Percentiles rank a stretch among this genome's conserved stretches.
phyloP scores from a whole-genome alignment of 2,797 vertebrate genomes.

The Malurus splendens region DNA sequence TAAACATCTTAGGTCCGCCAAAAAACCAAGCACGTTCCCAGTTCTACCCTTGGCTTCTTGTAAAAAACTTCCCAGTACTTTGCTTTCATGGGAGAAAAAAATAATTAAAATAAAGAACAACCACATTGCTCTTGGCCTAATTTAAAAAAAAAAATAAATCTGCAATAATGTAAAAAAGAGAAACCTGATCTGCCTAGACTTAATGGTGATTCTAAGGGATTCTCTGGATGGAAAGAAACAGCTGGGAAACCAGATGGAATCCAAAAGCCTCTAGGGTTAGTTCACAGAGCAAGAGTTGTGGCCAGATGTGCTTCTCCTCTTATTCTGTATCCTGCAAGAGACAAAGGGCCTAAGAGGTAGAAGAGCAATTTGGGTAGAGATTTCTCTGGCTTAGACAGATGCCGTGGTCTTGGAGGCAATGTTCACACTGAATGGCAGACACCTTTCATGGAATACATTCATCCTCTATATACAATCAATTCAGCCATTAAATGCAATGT shows the following conservation, averaged over 20 bases:
- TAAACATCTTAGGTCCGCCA: neutral
- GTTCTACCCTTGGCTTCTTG: neutral
- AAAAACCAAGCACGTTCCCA: neutral
- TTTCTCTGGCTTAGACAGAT: slow-evolving; percentile 65
- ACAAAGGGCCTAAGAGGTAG: slow-evolving; percentile 66
- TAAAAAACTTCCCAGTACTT: neutral
- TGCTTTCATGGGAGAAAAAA: neutral
- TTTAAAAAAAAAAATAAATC: neutral
- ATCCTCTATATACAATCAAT: neutral
- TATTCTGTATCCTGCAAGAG: slow-evolving; percentile 39
- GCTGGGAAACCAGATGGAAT: slow-evolving; percentile 63
- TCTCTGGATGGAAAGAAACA: slow-evolving; percentile 70
- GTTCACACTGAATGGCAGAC: neutral
- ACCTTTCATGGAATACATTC: neutral
- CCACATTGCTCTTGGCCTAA: neutral
- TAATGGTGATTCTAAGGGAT: slow-evolving; percentile 63
- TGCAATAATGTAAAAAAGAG: slow-evolving; percentile 34
- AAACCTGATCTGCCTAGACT: slow-evolving; percentile 70
- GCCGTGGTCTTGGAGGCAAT: slow-evolving; percentile 64
- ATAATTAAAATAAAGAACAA: neutral
- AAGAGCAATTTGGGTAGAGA: slow-evolving; percentile 61
- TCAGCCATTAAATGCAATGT: neutral
- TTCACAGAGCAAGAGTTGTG: neutral
- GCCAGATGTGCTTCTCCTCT: neutral
- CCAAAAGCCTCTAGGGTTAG: neutral